A percentile compares a stretch with the other conserved stretches of the same genome.
Conservation (phyloP, 2,113 vertebrate species). For the Notarius lentiginosus region DNA sequence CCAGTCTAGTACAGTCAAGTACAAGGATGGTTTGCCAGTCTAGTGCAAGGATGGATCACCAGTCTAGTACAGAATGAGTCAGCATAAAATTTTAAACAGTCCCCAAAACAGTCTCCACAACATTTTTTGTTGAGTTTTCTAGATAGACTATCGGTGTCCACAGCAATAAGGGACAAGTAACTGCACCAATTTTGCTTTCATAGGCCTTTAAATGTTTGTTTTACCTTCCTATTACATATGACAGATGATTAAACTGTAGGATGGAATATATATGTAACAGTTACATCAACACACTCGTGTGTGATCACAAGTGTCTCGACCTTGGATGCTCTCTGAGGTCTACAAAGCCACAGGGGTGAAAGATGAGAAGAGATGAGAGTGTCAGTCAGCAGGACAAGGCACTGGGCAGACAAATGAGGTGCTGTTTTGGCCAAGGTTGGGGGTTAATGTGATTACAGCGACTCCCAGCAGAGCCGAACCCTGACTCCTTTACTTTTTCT, state of each 20-base stretch:
- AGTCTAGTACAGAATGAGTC: neutral
- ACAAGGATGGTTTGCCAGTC: neutral
- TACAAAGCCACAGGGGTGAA: conserved; percentile 16
- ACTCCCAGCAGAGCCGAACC: conserved; percentile 40
- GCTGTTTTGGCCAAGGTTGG: conserved; percentile 48
- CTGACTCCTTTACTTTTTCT: conserved; percentile 19
- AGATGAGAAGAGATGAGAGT: conserved; percentile 31
- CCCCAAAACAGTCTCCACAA: neutral
- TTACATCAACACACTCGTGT: neutral
- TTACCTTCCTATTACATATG: neutral
- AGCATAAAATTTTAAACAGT: neutral
- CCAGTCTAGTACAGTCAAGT: neutral
- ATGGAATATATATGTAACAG: neutral
- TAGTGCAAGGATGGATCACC: neutral
- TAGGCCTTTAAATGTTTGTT: neutral
- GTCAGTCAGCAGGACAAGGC: conserved; percentile 41
- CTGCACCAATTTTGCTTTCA: neutral
- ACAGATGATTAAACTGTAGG: neutral
- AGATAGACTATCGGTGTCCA: too few relatives aligned
- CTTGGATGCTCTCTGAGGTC: conserved; percentile 22
- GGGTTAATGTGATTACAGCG: conserved; percentile 55
- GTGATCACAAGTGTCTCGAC: conserved; percentile 4
- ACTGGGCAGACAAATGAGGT: conserved; percentile 53
- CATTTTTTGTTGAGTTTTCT: neutral
- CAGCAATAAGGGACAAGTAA: neutral